phyloP scores from a whole-genome alignment of 2,888 invertebrate genomes.

The Xylota segnis region DNA sequence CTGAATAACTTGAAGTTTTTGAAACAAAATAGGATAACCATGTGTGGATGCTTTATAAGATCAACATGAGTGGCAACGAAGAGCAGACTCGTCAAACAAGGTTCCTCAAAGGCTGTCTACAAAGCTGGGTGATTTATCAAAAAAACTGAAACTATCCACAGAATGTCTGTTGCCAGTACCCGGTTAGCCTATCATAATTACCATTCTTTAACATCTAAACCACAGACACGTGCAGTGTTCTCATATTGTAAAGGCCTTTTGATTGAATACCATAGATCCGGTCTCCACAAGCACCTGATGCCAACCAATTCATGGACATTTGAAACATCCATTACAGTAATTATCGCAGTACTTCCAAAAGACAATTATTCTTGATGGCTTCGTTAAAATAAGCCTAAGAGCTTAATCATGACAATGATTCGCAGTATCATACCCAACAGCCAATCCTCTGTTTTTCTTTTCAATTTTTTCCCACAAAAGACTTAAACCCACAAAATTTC shows the following conservation, averaged over 20 bases:
- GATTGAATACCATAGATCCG: background rate
- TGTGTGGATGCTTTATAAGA: too few species aligned
- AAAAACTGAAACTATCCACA: too few species aligned
- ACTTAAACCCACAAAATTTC: constrained; percentile 38
- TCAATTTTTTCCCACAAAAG: constrained; percentile 32
- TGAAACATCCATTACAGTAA: constrained; percentile 14
- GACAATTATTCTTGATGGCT: constrained; percentile 9
- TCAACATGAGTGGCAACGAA: too few species aligned
- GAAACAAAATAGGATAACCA: too few species aligned
- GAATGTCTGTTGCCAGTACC: too few species aligned
- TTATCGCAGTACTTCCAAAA: background rate
- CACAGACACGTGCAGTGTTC: background rate
- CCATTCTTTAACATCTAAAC: background rate
- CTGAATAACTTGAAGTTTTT: too few species aligned
- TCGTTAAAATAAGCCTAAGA: constrained; percentile 25
- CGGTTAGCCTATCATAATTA: too few species aligned
- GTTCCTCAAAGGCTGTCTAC: too few species aligned
- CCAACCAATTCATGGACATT: background rate
- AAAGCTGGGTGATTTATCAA: too few species aligned
- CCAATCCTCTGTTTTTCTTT: background rate
- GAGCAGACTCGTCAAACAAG: too few species aligned
- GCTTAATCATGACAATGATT: constrained; percentile 45
- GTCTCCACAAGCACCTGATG: background rate
- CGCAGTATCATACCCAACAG: background rate
- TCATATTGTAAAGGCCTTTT: background rate